Evolutionary conservation across 2,797 vertebrate genomes (phyloP).

Genomic region (Psittacula echo): DNA sequence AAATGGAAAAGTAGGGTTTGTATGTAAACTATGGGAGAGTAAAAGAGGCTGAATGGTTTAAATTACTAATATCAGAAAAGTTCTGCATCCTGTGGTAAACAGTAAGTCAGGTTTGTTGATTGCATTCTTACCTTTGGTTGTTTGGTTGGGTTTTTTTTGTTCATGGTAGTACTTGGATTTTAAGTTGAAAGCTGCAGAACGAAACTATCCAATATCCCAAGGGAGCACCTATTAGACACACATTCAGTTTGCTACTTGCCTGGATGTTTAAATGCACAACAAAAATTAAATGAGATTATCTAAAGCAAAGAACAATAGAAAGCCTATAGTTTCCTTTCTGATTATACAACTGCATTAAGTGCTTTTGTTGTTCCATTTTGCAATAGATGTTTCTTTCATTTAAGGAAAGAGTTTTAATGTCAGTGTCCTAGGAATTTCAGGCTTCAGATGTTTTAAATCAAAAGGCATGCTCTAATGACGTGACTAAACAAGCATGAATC

Average conservation of each 20-base stretch:
- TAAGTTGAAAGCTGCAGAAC: conserved; percentile 22
- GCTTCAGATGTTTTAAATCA: conserved; percentile 47
- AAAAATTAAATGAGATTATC: not conserved
- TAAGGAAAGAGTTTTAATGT: not conserved
- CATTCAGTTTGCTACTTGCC: not conserved
- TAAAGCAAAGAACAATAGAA: not conserved
- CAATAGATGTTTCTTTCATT: not conserved
- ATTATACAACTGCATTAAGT: not conserved
- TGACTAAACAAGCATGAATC: conserved; percentile 62
- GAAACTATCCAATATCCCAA: not conserved
- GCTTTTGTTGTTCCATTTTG: conserved; percentile 9
- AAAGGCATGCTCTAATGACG: conserved; percentile 27
- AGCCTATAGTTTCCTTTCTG: not conserved
- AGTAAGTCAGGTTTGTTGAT: not conserved
- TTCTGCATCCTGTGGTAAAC: not conserved
- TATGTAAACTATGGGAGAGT: not conserved
- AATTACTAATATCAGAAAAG: not conserved
- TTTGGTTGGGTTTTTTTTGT: not conserved
- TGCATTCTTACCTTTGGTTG: not conserved
- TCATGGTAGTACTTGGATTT: not conserved
- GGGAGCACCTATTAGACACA: not conserved
- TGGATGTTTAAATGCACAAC: not conserved
- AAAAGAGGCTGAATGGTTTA: not conserved
- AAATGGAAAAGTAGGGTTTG: not conserved
- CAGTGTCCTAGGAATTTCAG: not conserved